Conservation (phyloP, 2,113 vertebrate genomes). For the Thymallus thymallus region DNA sequence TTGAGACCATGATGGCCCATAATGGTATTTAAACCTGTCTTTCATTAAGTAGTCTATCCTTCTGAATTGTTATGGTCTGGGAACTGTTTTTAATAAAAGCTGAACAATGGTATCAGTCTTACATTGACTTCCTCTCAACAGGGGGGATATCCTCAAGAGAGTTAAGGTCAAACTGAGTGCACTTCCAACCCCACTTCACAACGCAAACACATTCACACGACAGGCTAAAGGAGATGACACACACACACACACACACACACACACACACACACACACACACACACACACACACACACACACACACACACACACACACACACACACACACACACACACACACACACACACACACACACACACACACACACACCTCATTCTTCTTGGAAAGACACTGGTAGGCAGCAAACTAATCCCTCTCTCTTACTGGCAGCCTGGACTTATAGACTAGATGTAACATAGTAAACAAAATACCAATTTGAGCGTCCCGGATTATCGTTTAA, state of each 20-base stretch:
- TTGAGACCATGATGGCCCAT: not conserved
- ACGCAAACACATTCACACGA: not conserved
- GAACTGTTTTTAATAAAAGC: constrained; percentile 12
- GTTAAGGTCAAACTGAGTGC: not conserved
- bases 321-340: not conserved
- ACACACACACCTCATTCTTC: not conserved
- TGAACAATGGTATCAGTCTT: constrained; percentile 17
- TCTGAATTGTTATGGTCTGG: not conserved
- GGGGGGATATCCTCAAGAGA: constrained; percentile 8
- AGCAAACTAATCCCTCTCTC: constrained; percentile 6
- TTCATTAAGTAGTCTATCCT: not conserved
- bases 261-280: not conserved
- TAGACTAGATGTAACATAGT: no score
- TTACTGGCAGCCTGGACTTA: constrained; percentile 7
- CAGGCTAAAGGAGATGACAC: not conserved
- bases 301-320: not conserved
- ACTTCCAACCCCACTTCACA: not conserved
- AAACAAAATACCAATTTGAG: no score
- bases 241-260: not conserved
- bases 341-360: not conserved
- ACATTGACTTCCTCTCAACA: constrained; percentile 6
- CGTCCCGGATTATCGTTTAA: no score
- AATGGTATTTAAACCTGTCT: not conserved
- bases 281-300: not conserved
- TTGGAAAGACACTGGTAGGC: not conserved